Percentiles rank a stretch among this genome's conserved stretches.
Conservation (phyloP, 2,113 vertebrate genomes). For the Ctenomys sociabilis region DNA sequence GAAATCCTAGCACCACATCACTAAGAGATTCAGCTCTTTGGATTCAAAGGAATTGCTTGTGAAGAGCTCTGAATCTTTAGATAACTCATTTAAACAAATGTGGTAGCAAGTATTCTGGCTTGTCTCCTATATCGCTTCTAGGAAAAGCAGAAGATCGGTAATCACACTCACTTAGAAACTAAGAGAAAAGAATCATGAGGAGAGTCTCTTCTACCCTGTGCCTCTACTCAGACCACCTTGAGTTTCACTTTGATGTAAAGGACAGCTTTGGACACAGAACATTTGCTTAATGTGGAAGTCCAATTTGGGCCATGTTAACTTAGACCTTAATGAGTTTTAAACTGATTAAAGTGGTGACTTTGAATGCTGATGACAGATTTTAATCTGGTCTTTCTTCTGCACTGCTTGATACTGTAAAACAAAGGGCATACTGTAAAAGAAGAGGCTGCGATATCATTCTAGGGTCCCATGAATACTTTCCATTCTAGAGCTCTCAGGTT, state of each 20-base stretch:
- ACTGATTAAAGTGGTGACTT: conserved; percentile 1
- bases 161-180: background rate
- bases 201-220: background rate
- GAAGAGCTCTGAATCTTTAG: background rate
- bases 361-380: background rate
- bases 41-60: background rate
- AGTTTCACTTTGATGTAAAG: conserved; percentile 15
- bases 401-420: background rate
- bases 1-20: background rate
- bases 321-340: background rate
- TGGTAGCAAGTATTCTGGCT: background rate
- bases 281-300: background rate
- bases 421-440: too few species aligned
- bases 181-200: background rate
- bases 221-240: background rate
- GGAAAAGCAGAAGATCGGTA: conserved; percentile 5
- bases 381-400: background rate
- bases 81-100: conserved; percentile 38
- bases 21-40: background rate
- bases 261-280: conserved; percentile 22
- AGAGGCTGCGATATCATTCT: background rate
- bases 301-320: conserved; percentile 43
- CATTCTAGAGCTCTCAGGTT: background rate
- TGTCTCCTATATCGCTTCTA: conserved; percentile 12
- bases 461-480: background rate